Conservation (phyloP, 92 coral and sea anemone species). For the Porites rus region DNA sequence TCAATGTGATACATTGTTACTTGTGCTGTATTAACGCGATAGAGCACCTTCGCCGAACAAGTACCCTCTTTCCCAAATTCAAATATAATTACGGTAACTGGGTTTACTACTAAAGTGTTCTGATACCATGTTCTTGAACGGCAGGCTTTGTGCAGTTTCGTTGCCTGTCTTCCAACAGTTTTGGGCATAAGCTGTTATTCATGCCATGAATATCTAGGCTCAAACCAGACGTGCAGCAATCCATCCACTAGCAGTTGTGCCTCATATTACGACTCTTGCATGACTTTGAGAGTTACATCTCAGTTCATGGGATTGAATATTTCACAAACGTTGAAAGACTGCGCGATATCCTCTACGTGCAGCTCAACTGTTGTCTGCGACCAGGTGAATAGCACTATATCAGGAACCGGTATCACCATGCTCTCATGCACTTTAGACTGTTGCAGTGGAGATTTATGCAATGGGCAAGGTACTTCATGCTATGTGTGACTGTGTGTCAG, state of each 20-base stretch:
- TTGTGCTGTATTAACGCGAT: too few species aligned
- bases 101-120: too few species aligned
- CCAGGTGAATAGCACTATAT: neutral
- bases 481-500: too few species aligned
- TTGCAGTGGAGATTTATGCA: conserved; percentile 10
- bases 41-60: too few species aligned
- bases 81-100: too few species aligned
- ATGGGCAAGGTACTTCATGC: conserved; percentile 12
- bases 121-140: too few species aligned
- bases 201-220: conserved; percentile 20
- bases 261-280: conserved; percentile 2
- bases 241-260: neutral
- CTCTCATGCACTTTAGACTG: neutral
- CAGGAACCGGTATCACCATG: neutral
- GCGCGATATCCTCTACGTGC: neutral
- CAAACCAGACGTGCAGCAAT: neutral
- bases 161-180: neutral
- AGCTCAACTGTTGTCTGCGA: neutral
- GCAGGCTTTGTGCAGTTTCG: neutral
- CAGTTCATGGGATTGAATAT: neutral
- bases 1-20: too few species aligned
- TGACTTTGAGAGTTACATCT: neutral
- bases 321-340: neutral
- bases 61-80: too few species aligned
- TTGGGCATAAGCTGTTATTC: conserved; percentile 7